Evolutionary conservation across 2,113 vertebrate genomes (phyloP).

Genomic region (Marmota monax): DNA sequence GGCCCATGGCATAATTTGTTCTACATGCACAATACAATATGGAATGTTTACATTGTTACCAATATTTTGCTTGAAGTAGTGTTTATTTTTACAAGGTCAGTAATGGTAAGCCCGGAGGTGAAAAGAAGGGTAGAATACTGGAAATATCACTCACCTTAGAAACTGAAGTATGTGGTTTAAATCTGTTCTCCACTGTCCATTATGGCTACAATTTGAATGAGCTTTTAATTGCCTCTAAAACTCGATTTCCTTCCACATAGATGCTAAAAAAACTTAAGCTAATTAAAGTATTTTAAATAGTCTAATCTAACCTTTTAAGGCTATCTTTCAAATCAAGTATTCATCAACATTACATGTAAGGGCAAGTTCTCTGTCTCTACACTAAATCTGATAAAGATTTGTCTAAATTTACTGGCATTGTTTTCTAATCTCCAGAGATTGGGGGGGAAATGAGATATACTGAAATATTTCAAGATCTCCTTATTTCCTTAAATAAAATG

Average conservation of each 20-base stretch:
- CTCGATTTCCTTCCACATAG: constrained; percentile 35
- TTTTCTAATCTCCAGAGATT: constrained; percentile 44
- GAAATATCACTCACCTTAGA: not conserved
- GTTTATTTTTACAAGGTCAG: constrained; percentile 22
- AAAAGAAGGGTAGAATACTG: not conserved
- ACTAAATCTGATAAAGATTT: constrained; percentile 37
- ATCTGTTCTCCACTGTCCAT: not conserved
- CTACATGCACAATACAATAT: not conserved
- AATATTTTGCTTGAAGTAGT: not conserved
- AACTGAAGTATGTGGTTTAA: not conserved
- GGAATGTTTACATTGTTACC: not conserved
- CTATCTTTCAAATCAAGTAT: constrained; percentile 51
- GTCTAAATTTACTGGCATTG: constrained; percentile 33
- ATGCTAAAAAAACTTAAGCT: constrained; percentile 27
- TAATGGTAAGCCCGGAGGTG: not conserved
- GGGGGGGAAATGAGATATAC: not conserved
- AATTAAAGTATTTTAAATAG: not conserved
- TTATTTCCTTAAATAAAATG: constrained; percentile 29
- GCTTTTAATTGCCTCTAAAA: not conserved
- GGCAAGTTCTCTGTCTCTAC: not conserved
- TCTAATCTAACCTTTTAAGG: constrained; percentile 27
- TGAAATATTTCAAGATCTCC: not conserved
- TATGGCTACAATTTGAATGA: not conserved
- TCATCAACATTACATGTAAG: constrained; percentile 48
- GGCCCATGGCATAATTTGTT: not conserved